Percentiles rank a stretch among this genome's conserved stretches.
Conservation (phyloP, 2,113 vertebrate species). For the Fregetta grallaria region DNA sequence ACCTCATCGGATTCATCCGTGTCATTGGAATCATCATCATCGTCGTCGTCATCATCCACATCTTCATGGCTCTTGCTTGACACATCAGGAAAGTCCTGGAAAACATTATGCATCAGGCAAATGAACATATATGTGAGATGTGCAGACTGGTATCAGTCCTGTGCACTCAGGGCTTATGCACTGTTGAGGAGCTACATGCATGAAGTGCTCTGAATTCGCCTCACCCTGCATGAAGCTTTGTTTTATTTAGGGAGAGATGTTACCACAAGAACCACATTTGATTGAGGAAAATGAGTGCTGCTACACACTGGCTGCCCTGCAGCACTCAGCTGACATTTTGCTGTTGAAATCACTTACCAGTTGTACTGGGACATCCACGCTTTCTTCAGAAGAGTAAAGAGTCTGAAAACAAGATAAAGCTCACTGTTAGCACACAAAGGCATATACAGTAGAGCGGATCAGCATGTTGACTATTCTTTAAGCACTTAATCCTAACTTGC, state of each 20-base stretch:
- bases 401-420: constrained; percentile 51
- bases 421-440: neutral
- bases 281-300: neutral
- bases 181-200: fast-evolving
- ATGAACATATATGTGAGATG: fast-evolving
- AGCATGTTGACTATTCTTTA: neutral
- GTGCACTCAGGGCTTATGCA: neutral
- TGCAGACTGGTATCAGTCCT: neutral
- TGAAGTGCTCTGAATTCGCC: neutral
- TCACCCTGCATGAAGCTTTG: neutral
- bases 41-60: neutral
- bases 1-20: constrained; percentile 68
- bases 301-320: neutral
- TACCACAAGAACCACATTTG: neutral
- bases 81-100: constrained; percentile 53
- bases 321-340: neutral
- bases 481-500: neutral
- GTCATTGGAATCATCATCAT: constrained; percentile 68
- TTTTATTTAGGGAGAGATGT: neutral
- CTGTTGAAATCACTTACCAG: constrained; percentile 30
- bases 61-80: constrained; percentile 67
- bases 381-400: constrained; percentile 68
- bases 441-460: neutral
- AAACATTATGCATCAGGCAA: neutral
- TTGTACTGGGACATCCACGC: neutral